Base-by-base conservation (phyloP, 2,113 vertebrate genomes). In the Forbesichthys papilliferus region DNA sequence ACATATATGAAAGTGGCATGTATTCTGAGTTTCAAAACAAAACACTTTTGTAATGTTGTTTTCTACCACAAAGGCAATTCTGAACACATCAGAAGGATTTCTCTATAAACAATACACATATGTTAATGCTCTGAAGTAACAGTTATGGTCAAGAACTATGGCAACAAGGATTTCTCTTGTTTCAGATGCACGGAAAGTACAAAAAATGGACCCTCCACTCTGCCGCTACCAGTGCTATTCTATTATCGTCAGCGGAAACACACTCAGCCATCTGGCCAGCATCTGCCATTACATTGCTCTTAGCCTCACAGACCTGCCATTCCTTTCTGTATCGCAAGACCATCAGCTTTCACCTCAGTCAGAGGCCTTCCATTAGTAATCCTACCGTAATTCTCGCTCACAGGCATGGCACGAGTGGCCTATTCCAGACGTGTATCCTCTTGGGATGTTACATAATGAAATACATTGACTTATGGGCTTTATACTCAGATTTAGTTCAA, bases 321-420 rank as follows among this genome's bases (percentile, higher is more conserved):
- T 73, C 55, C 33, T 8, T 2, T 27, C 58, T 49, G 48, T 20
- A 62, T 66, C 68, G 66, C 61, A 62, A 46, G 73, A 51, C 75
- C 75, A 69, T 73, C 55, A 18, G 80, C 80, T 64, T 74, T 87
- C 79, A 84, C 80, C 79, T 85, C 80, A 74, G 48, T 56, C 13
- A 18, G 53, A 74, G 73, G 56, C 16, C 75, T 73, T 82, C 85
- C 87, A 88, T 87, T 82, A 88, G 75, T 74, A 66, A 52, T 52
- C 62, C 61, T 58, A 78, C 66, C 64, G 73, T 61, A 58, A 64
- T 64, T 71, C 46, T 61, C 52, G 74, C 82, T 65, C 34, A 46
- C 1, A 6, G 84, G 36, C 71, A 55, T 53, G 59, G 4, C 7
- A 42, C 36, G 4, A 42, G 36, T 42, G 36, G 36, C 36, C 36